Percentiles rank a stretch among this genome's conserved stretches.
Conservation (phyloP, 37 sponge, comb jelly and placozoan genomes). For the Halisarca cf. caerulea region DNA sequence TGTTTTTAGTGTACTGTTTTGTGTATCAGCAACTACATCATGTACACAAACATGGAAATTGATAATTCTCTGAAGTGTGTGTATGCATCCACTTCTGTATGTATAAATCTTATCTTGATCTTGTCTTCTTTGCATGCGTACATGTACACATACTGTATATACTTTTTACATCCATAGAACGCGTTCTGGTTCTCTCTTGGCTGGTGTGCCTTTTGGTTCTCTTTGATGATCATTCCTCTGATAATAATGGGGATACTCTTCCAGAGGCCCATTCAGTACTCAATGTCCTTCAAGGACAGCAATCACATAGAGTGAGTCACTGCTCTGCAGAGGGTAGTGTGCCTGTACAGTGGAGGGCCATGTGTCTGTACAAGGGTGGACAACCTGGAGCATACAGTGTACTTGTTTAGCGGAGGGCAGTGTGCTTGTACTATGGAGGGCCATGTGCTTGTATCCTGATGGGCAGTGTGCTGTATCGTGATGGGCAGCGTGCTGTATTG, state of each 20-base stretch:
- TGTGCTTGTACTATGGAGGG: no score
- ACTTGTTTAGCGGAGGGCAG: no score
- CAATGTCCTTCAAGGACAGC: neutral
- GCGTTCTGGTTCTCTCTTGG: constrained; percentile 19
- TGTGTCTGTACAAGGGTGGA: neutral
- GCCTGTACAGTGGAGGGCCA: no score
- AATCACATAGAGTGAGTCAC: neutral
- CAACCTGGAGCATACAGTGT: no score
- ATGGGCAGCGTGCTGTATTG: no score
- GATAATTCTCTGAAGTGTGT: neutral
- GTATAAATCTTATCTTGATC: no score
- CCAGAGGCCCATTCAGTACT: neutral
- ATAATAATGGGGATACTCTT: neutral
- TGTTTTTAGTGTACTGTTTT: neutral
- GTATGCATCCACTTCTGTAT: neutral
- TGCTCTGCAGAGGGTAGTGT: neutral
- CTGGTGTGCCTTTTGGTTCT: constrained; percentile 6
- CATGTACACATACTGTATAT: no score
- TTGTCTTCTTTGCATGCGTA: no score
- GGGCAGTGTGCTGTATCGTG: no score
- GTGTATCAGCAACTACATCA: neutral
- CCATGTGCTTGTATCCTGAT: no score
- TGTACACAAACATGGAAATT: neutral
- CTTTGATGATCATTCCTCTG: constrained; percentile 1
- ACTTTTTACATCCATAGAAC: neutral